Base-by-base conservation (phyloP, 1,140 invertebrate genomes). In the Drosophila baimaii region DNA sequence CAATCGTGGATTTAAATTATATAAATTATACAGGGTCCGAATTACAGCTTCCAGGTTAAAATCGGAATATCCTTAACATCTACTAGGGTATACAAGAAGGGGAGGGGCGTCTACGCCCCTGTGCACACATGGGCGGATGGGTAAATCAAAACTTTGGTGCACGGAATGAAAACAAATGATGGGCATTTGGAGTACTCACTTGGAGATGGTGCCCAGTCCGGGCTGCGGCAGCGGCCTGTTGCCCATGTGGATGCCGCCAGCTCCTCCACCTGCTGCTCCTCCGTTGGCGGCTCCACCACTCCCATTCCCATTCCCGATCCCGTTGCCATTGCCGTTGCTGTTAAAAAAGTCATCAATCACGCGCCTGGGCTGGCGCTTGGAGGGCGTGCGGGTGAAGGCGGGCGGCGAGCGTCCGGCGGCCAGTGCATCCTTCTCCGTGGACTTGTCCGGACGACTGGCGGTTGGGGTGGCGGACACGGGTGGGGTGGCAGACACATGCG, bases 341-440 rank as follows among this genome's bases (percentile, higher is more conserved):
- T 93, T 93, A 69, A 92, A 91, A 75, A 93, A 92, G 37, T 95
- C 95, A 92, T 96, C 96, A 56, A 96, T 94, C 63, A 95, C 94
- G 66, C 97, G 94, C 71, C 97, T 93, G 77, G 96, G 95, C 85
- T 96, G 96, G 71, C 97, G 94, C 75, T 97, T 94, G 70, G 97
- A 98, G 8, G 97, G 97, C n/a, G 96, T 96, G 76, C 98, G 94
- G 43, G 96, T 95, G 90, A 99, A 98, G 41, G 95, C 93, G 35
- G 97, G 97, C 51, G 96, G 96, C 17, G 96, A 94, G 49, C 95
- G 93, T 51, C 93, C 91, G 52, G 94, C 93, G 71, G 94, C 92
- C 62, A 93, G 93, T 90, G 94, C 93, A 93, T 95, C 93, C 83
- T 92, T 92, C 80, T 93, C 93, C 29, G 94, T 93, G 86, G 95